These are phyloP conservation scores for Trichogramma pretiosum DNA, from an alignment of 1,140 invertebrate genomes.

Conservation along the genomic window DNA sequence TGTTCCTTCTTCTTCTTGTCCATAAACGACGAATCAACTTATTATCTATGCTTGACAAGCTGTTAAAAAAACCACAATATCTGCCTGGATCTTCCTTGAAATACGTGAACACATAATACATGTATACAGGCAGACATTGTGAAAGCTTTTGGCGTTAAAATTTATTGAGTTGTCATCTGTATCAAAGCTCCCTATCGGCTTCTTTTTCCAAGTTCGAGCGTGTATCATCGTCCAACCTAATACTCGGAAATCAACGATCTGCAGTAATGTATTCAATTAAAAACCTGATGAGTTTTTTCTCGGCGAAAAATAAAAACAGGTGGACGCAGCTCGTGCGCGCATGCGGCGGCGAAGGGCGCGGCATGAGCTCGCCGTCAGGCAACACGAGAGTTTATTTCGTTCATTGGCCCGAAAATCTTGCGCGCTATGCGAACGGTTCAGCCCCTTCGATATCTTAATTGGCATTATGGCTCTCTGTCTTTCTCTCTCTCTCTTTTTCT, in stretches of 20 bases:
- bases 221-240: no score
- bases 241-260: slow-evolving; percentile 13
- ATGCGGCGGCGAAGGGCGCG: neutral
- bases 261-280: slow-evolving; percentile 15
- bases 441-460: slow-evolving; percentile 41
- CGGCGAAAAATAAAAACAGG: no score
- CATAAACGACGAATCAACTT: slow-evolving; percentile 8
- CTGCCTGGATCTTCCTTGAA: neutral
- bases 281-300: no score
- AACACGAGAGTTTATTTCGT: slow-evolving; percentile 33
- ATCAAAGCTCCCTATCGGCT: no score
- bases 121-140: no score
- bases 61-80: neutral
- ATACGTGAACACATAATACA: no score
- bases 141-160: slow-evolving; percentile 4
- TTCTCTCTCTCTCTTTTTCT: slow-evolving; percentile 17
- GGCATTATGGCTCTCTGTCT: slow-evolving; percentile 25
- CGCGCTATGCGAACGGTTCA: slow-evolving; percentile 28
- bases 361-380: neutral
- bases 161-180: slow-evolving; percentile 17
- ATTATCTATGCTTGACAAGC: slow-evolving; percentile 5
- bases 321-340: no score
- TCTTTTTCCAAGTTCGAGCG: neutral
- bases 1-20: no score
- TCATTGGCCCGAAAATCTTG: slow-evolving; percentile 32